phyloP scores from a whole-genome alignment of 2,888 invertebrate species.

The Melanargia galathea region DNA sequence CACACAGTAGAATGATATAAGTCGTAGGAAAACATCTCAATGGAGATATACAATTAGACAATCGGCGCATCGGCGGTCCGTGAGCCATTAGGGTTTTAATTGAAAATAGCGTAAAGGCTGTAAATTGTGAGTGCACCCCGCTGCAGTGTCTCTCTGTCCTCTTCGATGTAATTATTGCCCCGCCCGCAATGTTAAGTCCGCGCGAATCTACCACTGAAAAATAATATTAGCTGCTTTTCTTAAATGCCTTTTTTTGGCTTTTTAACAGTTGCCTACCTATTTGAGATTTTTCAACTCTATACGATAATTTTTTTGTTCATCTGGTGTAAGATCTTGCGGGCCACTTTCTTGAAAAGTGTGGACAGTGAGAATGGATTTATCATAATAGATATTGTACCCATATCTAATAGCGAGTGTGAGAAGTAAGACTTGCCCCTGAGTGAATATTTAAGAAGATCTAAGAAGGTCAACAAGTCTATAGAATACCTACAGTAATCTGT shows the following conservation, averaged over 20 bases:
- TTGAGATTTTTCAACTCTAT: neutral
- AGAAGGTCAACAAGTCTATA: no score
- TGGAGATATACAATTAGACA: slow-evolving; percentile 67
- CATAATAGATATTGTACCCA: no score
- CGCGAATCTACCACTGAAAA: slow-evolving; percentile 17
- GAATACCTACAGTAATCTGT: no score
- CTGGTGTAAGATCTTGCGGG: no score
- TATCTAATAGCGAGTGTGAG: no score
- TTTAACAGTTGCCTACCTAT: no score
- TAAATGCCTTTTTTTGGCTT: neutral
- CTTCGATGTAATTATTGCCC: slow-evolving; percentile 47
- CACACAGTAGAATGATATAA: slow-evolving; percentile 41
- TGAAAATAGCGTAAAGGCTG: slow-evolving; percentile 86
- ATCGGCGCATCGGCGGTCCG: slow-evolving; percentile 80
- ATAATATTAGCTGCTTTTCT: slow-evolving; percentile 20
- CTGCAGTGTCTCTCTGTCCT: slow-evolving; percentile 48
- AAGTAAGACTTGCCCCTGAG: no score
- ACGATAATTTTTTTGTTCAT: no score
- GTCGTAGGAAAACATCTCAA: slow-evolving; percentile 44
- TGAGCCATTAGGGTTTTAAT: slow-evolving; percentile 85
- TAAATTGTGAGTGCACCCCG: slow-evolving; percentile 80
- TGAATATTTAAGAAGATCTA: no score
- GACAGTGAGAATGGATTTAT: no score
- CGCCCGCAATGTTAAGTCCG: slow-evolving; percentile 24
- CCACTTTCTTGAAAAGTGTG: no score